Percentiles rank a stretch among this genome's conserved stretches.
These are phyloP conservation scores for Suricata suricatta DNA, from an alignment of 2,113 vertebrate species.

Conservation along the genomic window DNA sequence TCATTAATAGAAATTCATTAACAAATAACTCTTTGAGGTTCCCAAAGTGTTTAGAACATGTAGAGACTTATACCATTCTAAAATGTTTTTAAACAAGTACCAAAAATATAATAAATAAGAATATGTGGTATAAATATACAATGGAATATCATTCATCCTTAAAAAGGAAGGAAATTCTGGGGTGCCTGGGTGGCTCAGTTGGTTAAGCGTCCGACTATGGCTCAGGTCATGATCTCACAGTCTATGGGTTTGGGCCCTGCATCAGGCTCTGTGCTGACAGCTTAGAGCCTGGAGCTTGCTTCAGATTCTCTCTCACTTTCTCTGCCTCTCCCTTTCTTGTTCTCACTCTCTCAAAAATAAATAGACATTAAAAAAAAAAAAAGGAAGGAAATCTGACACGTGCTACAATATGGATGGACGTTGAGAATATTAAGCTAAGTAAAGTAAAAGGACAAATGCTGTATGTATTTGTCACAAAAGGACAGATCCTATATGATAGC, in stretches of 20 bases:
- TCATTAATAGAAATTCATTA: constrained; percentile 1
- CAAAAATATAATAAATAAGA: not conserved
- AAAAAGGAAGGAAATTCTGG: not conserved
- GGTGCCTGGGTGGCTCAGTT: no score
- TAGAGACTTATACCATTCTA: not conserved
- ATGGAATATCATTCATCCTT: not conserved
- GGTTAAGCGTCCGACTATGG: no score
- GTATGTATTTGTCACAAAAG: not conserved
- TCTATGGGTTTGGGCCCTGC: no score
- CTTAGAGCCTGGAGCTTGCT: no score
- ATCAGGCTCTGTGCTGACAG: no score
- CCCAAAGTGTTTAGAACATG: not conserved
- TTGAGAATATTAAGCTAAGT: not conserved
- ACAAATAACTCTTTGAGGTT: constrained; percentile 28
- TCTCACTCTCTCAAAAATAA: no score
- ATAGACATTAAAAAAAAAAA: no score
- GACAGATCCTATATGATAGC: not conserved
- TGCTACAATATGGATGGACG: not conserved
- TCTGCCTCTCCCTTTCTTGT: no score
- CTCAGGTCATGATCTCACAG: no score
- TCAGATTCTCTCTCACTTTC: no score
- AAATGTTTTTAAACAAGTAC: not conserved
- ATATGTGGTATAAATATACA: not conserved
- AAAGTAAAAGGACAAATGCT: not conserved
- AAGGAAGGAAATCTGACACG: not conserved